These are phyloP conservation scores for Drosophila lutescens DNA, from an alignment of 2,888 invertebrate species.

Conservation along the genomic window DNA sequence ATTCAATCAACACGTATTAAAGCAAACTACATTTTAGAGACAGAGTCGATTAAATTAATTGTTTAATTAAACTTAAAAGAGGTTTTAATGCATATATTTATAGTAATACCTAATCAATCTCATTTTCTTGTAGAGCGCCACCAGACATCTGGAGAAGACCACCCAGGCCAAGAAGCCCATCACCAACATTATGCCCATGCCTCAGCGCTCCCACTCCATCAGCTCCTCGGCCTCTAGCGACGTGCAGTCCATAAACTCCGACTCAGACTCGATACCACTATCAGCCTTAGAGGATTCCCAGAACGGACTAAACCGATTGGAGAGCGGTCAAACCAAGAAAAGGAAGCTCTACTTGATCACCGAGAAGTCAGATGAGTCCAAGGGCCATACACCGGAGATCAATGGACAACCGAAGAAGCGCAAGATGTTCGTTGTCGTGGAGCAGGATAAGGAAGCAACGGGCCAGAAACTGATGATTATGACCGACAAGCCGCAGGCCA, in stretches of 20 bases:
- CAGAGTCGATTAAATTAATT: no score
- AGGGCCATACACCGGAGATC: conserved; percentile 14
- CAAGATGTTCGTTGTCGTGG: conserved; percentile 81
- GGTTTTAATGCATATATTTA: no score
- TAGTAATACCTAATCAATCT: background rate
- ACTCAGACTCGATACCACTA: conserved; percentile 59
- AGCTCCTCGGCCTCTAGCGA: conserved; percentile 68
- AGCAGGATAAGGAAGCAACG: conserved; percentile 66
- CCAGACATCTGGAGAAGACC: conserved; percentile 23
- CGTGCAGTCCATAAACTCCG: conserved; percentile 63
- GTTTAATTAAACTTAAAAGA: no score
- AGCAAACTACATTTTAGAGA: no score
- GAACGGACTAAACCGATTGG: conserved; percentile 5
- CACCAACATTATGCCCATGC: conserved; percentile 32
- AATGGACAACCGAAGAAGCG: conserved; percentile 49
- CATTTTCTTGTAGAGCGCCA: background rate
- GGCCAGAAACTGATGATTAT: conserved; percentile 81
- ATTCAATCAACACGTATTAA: no score
- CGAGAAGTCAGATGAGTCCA: conserved; percentile 70
- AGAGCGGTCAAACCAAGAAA: conserved; percentile 52
- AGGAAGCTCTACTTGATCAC: conserved; percentile 82
- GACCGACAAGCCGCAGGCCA: conserved; percentile 75
- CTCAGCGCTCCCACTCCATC: conserved; percentile 72
- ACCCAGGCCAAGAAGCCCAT: conserved; percentile 33
- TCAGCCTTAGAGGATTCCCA: conserved; percentile 46